Percentiles rank a stretch among this genome's conserved stretches.
Evolutionary conservation across 2,888 invertebrate genomes (phyloP).

Genomic region (Lithophane semibrunnea): DNA sequence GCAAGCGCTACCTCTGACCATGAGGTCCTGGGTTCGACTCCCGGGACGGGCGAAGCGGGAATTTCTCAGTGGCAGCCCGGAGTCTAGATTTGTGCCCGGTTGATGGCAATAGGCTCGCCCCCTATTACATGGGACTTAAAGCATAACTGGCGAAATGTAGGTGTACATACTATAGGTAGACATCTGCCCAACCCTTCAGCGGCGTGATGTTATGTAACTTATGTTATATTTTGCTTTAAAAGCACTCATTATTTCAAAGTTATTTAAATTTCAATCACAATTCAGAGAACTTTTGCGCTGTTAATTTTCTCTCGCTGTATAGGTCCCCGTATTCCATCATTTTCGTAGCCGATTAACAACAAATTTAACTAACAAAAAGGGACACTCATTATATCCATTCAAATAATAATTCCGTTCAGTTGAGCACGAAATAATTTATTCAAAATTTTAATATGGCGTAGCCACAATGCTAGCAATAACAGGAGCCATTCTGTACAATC

Average conservation of each 20-base stretch:
- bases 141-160: too few species aligned
- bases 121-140: too few species aligned
- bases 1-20: too few species aligned
- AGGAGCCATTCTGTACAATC: constrained; percentile 64
- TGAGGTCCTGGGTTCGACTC: too few species aligned
- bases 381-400: constrained; percentile 61
- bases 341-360: constrained; percentile 50
- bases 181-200: too few species aligned
- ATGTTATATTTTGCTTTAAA: not conserved
- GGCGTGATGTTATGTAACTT: too few species aligned
- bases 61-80: too few species aligned
- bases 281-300: constrained; percentile 30
- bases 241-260: constrained; percentile 27
- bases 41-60: too few species aligned
- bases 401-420: constrained; percentile 71
- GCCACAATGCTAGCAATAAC: constrained; percentile 72
- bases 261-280: constrained; percentile 38
- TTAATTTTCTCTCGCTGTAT: constrained; percentile 28
- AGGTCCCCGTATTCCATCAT: constrained; percentile 45
- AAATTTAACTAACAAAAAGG: constrained; percentile 64
- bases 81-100: too few species aligned
- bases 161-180: too few species aligned
- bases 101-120: too few species aligned
- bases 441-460: constrained; percentile 80
- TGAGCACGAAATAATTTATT: constrained; percentile 80